phyloP scores from a whole-genome alignment of 2,888 invertebrate species.

The Melinaea marsaeus region DNA sequence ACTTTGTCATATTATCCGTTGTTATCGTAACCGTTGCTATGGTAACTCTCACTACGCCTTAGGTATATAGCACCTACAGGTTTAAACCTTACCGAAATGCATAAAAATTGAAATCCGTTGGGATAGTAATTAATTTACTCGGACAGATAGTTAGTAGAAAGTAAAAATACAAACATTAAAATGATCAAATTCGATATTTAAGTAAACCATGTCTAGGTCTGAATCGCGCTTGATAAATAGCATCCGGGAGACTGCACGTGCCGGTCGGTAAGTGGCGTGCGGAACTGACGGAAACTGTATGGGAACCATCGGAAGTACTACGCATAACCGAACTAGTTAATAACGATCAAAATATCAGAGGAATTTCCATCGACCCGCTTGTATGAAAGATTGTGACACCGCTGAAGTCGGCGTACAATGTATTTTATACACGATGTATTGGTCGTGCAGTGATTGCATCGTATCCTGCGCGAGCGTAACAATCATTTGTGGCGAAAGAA shows the following conservation, averaged over 20 bases:
- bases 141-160: no score
- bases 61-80: no score
- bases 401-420: conserved; percentile 13
- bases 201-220: not conserved
- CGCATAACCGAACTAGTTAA: not conserved
- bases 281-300: conserved; percentile 48
- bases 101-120: no score
- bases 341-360: not conserved
- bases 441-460: conserved; percentile 18
- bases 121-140: no score
- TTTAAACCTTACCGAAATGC: no score
- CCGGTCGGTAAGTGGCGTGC: conserved; percentile 43
- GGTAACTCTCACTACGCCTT: no score
- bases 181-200: not conserved
- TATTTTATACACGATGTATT: conserved; percentile 8
- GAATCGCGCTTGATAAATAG: conserved; percentile 9
- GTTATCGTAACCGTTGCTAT: no score
- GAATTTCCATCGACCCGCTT: conserved; percentile 19
- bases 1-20: no score
- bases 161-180: not conserved
- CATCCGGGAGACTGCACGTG: conserved; percentile 58
- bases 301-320: conserved; percentile 53
- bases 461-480: conserved; percentile 49
- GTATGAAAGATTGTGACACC: not conserved
- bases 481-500: conserved; percentile 60